Percentiles rank a stretch among this genome's conserved stretches.
These are phyloP conservation scores for Drosophila nr. perissopoda DNA, from an alignment of 2,888 invertebrate species.

Conservation along the genomic window DNA sequence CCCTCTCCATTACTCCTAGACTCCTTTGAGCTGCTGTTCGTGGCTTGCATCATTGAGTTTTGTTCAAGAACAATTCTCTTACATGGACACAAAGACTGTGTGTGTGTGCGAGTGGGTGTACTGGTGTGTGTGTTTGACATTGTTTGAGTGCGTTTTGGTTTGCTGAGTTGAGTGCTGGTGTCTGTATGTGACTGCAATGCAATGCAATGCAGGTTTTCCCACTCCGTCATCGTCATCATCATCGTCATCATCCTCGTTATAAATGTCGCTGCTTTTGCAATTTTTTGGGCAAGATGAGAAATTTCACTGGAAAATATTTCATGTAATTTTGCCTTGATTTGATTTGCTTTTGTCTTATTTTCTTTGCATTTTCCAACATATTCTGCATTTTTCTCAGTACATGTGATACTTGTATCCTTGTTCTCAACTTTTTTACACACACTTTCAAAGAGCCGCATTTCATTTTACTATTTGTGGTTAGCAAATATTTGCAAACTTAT, in stretches of 20 bases:
- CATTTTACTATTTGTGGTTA: constrained; percentile 1
- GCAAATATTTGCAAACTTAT: constrained; percentile 7
- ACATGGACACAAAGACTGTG: constrained; percentile 27
- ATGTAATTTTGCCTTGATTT: constrained; percentile 41
- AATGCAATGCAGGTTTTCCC: constrained; percentile 54
- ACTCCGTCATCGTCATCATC: constrained; percentile 43
- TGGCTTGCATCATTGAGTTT: constrained; percentile 62
- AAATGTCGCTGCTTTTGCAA: constrained; percentile 54
- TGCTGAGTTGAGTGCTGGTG: constrained; percentile 19
- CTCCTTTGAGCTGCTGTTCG: constrained; percentile 40
- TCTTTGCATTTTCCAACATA: constrained; percentile 5
- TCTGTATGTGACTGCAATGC: constrained; percentile 56
- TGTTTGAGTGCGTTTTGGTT: constrained; percentile 41
- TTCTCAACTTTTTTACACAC: background rate
- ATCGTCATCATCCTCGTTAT: constrained; percentile 39
- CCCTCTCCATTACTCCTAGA: background rate
- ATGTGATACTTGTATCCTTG: background rate
- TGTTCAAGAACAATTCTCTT: constrained; percentile 74
- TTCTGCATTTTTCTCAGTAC: background rate
- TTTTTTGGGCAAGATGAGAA: constrained; percentile 12
- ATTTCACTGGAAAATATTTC: constrained; percentile 23
- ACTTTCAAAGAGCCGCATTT: background rate
- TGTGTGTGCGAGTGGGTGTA: constrained; percentile 7
- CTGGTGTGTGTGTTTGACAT: constrained; percentile 35
- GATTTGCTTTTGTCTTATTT: constrained; percentile 34